Base-by-base conservation (phyloP, 1,140 invertebrate genomes). In the Drosophila pseudoananassae region DNA sequence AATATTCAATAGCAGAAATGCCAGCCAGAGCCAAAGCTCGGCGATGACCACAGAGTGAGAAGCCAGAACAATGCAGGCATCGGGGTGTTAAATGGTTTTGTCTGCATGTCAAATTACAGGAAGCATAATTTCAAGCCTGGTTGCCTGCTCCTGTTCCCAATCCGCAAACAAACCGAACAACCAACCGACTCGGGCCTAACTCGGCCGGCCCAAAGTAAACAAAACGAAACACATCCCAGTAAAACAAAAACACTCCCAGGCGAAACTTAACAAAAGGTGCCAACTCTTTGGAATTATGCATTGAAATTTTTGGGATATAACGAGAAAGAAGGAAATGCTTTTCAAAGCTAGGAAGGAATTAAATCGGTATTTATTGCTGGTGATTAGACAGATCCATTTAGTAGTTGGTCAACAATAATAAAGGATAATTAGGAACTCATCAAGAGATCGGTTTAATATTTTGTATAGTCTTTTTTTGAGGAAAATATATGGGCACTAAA, bases 71-170 rank as follows among this genome's bases (percentile, higher is more conserved):
- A 87, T 87, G 83, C 83, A 83, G 45, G 52, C 83, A 88, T 58
- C 83, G 75, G 83, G 78, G 83, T 88, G 83, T 87, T 87, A 87
- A 87, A 87, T 88, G 78, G 82, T 83, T 87, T 87, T 87, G 83
- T 87, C 83, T 87, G 83, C 83, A 83, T 88, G 83, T 88, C 83
- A 88, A 88, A 87, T 88, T 88, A 87, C 83, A 79, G 83, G 83
- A 87, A 88, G 83, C 78, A 87, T 88, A 87, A 87, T 87, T 87
- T 87, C 84, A 87, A 81, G 83, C 83, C 76, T 87, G 78, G 83
- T 46, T 85, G 82, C 57, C 47, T 78, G 49, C 65, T 49, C 61
- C 74, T 76, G 61, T 70, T 50, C 63, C 63, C 68, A 51, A 66
- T 50, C 68, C 56, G 63, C 56, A 45, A 43, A 25, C 57, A 38